Base-by-base conservation (phyloP, 2,888 invertebrate genomes). In the Euproctis similis region DNA sequence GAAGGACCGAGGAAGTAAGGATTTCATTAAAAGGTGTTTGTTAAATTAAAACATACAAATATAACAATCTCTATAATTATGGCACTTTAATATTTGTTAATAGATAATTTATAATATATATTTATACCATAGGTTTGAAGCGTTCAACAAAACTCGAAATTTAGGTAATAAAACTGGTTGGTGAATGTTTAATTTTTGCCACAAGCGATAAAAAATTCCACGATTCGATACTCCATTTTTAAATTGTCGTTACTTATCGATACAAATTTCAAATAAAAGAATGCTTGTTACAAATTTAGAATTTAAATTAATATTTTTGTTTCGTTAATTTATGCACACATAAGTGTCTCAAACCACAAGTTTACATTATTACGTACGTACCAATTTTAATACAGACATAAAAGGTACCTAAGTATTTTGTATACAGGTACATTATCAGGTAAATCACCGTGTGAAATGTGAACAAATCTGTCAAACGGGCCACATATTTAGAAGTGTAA, bases 61-160 rank as follows among this genome's bases (percentile, higher is more conserved):
- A 63, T 67, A 70, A 71, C 71, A 71, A 71, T 67, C 37, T 59
- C 65, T 71, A 67, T 69, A 68, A 62, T 71, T 69, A 71, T 71
- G 71, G 72, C 71, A 70, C 71, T 70, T 71, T 63, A 51, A 51
- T 51, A 53, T 56, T 53, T 50, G 60, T 62, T 51, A 57, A 58
- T 48, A 62, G 53, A 54, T 46, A 41, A 55, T 53, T 24, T 30
- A 38, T 21, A 4, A 21, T 21, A 18, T 5, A 6, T 14, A 14
- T 4, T 14, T 35, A 34, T 43, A 43, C 50, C 48, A 46, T 54
- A 51, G 52, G 49, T 54, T 57, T 39, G 50, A 60, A 59, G 59
- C 61, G n/a, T 44, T 43, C 36, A 14, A 14, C 14, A 4, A 4
- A 14, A 14, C 6, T 14, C 14, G 6, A 14, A 6, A 14, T 14